A percentile compares a stretch with the other conserved stretches of the same genome.
phyloP scores from a whole-genome alignment of 2,797 vertebrate genomes.

The Cossypha heuglini region DNA sequence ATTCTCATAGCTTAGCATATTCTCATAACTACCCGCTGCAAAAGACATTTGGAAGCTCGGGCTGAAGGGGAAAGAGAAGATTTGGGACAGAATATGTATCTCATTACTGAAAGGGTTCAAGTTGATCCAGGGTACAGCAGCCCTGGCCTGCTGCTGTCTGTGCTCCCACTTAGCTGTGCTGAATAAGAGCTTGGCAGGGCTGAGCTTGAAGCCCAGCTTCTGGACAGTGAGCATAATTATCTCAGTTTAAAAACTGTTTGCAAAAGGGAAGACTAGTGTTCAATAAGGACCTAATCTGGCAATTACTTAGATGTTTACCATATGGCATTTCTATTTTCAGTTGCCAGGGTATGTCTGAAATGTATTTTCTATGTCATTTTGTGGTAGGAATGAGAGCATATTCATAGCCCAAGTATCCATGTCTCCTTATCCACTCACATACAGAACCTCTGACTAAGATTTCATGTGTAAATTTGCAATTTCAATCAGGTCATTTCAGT shows the following conservation, averaged over 20 bases:
- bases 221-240: not conserved
- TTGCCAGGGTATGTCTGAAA: not conserved
- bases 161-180: not conserved
- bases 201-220: not conserved
- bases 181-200: not conserved
- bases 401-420: conserved; percentile 5
- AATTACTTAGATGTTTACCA: not conserved
- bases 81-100: fast-evolving
- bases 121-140: not conserved
- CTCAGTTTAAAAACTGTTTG: not conserved
- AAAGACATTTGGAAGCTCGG: not conserved
- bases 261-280: not conserved
- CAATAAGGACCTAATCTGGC: not conserved
- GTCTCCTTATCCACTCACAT: not conserved
- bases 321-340: not conserved
- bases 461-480: not conserved
- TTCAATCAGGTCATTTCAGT: not conserved
- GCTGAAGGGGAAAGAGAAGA: not conserved
- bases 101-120: not conserved
- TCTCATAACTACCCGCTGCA: not conserved
- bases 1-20: not conserved
- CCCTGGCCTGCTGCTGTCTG: not conserved
- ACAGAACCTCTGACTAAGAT: conserved; percentile 6
- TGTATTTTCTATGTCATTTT: conserved; percentile 18
- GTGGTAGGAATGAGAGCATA: not conserved